phyloP scores from a whole-genome alignment of 2,797 vertebrate genomes.

The Takifugu rubripes region DNA sequence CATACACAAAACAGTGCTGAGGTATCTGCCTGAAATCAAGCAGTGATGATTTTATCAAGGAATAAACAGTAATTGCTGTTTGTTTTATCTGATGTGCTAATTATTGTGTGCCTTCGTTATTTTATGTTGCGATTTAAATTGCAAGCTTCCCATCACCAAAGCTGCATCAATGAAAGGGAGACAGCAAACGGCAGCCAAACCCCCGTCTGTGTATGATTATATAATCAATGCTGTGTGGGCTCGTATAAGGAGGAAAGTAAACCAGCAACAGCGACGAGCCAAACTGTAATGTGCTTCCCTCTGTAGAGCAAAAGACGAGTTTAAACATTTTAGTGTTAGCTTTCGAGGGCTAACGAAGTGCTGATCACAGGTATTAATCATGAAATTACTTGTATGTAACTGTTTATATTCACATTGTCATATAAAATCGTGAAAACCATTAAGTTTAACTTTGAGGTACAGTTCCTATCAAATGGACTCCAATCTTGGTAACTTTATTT shows the following conservation, averaged over 20 bases:
- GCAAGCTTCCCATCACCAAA: slow-evolving; percentile 3
- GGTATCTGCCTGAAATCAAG: background rate
- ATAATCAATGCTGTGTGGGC: background rate
- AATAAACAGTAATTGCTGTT: background rate
- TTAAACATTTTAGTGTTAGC: background rate
- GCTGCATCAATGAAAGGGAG: slow-evolving; percentile 2
- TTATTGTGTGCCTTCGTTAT: background rate
- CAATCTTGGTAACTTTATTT: slow-evolving; percentile 1
- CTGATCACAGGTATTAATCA: too few relatives aligned
- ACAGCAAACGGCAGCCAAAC: background rate
- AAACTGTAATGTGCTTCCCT: background rate
- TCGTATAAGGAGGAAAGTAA: background rate
- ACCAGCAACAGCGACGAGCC: background rate
- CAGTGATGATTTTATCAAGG: background rate
- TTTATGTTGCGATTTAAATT: slow-evolving; percentile 9
- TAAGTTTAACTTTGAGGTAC: background rate
- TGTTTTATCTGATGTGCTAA: background rate
- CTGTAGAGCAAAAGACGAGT: background rate
- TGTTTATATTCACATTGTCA: too few relatives aligned
- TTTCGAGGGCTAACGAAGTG: too few relatives aligned
- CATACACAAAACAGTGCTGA: background rate
- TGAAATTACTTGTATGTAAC: too few relatives aligned
- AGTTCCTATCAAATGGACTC: background rate
- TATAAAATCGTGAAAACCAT: too few relatives aligned
- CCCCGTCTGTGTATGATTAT: background rate